phyloP scores from a whole-genome alignment of 2,113 vertebrate genomes.

The Pitta sordida region DNA sequence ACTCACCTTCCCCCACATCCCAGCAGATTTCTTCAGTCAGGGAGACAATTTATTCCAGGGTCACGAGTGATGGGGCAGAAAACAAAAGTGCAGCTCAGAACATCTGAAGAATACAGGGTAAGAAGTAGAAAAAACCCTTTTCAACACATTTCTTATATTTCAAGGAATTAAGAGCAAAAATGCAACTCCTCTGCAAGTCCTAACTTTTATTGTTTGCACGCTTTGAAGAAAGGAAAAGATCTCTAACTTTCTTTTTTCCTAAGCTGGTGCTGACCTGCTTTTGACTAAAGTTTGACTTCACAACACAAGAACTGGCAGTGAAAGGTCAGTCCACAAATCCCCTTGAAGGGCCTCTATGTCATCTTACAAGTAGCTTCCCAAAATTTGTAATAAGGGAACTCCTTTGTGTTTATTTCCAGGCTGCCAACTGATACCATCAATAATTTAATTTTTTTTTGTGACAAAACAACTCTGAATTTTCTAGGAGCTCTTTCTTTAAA shows the following conservation, averaged over 20 bases:
- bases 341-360: fast-evolving
- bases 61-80: background rate
- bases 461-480: background rate
- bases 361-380: background rate
- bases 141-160: fast-evolving
- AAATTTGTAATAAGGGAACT: background rate
- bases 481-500: background rate
- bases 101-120: background rate
- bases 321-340: background rate
- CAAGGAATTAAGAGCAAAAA: background rate
- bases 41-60: fast-evolving
- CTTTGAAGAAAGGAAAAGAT: too few relatives aligned
- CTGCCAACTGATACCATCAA: background rate
- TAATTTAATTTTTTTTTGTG: too few relatives aligned
- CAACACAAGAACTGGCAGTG: background rate
- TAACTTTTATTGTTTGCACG: background rate
- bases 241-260: background rate
- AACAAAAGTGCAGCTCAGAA: background rate
- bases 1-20: fast-evolving
- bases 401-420: background rate
- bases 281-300: background rate
- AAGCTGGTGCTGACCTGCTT: background rate
- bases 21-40: background rate
- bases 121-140: background rate
- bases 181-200: background rate